Conservation (phyloP, 2,797 vertebrate genomes). For the Sardinella longiceps region DNA sequence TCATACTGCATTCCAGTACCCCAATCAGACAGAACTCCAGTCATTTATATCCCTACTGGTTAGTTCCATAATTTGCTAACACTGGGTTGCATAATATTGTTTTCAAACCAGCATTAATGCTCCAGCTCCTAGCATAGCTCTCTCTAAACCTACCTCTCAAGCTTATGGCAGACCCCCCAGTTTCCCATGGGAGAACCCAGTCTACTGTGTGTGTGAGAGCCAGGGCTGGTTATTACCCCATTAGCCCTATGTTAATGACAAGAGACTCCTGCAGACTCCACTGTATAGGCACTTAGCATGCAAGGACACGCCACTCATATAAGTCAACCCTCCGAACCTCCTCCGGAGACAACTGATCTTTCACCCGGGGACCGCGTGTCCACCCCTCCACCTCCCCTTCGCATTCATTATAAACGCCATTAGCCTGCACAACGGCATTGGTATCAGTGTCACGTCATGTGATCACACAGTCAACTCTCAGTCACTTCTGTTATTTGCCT, state of each 20-base stretch:
- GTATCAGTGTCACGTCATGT: neutral
- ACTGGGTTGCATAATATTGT: neutral
- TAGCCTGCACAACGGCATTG: neutral
- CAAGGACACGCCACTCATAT: neutral
- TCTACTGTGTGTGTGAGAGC: neutral
- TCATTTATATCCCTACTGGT: neutral
- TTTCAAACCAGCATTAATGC: neutral
- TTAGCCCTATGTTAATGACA: slow-evolving; percentile 15
- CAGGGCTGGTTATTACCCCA: neutral
- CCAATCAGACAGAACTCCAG: neutral
- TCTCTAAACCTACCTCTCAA: neutral
- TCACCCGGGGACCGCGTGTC: neutral
- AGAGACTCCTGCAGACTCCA: slow-evolving; percentile 14
- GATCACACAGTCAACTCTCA: neutral
- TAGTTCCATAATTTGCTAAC: neutral
- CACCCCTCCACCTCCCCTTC: neutral
- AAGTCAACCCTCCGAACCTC: slow-evolving; percentile 4
- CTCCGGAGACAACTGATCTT: slow-evolving; percentile 22
- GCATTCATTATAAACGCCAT: slow-evolving; percentile 10
- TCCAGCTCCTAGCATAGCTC: neutral
- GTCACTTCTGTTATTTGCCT: slow-evolving; percentile 3
- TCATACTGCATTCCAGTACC: no score
- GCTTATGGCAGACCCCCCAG: neutral
- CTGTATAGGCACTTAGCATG: slow-evolving; percentile 2
- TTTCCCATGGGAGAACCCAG: slow-evolving; percentile 6